Evolutionary conservation across 2,797 vertebrate species (phyloP).

Genomic region (Cephalopachus bancanus): DNA sequence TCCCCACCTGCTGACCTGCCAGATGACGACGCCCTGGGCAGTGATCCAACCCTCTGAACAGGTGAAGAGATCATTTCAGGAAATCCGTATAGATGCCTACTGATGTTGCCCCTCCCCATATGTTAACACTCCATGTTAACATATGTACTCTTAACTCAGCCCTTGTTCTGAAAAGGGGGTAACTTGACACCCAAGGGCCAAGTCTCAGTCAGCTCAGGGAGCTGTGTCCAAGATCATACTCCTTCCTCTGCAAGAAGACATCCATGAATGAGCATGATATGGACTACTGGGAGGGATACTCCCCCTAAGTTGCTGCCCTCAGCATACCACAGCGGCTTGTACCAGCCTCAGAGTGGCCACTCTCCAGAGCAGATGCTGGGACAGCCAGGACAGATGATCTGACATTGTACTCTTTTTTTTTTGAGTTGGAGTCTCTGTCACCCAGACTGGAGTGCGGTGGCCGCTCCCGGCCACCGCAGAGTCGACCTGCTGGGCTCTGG

Average conservation of each 20-base stretch:
- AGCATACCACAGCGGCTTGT: constrained; percentile 54
- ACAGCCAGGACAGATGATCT: constrained; percentile 84
- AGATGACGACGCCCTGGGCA: neutral
- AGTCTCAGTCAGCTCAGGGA: neutral
- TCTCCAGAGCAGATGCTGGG: constrained; percentile 87
- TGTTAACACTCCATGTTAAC: neutral
- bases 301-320: constrained; percentile 59
- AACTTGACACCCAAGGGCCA: constrained; percentile 55
- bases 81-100: neutral
- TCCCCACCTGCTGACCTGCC: neutral
- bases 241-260: constrained; percentile 72
- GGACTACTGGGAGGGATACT: constrained; percentile 51
- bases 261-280: constrained; percentile 58
- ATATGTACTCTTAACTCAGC: constrained; percentile 31
- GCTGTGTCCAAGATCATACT: constrained; percentile 82
- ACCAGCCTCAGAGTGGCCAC: constrained; percentile 74
- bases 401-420: constrained; percentile 47
- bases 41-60: constrained; percentile 18
- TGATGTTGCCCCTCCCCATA: no score
- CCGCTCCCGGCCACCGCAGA: no score
- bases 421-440: no score
- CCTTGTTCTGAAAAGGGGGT: constrained; percentile 46
- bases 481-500: no score
- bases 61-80: constrained; percentile 8
- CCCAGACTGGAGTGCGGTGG: no score